Evolutionary conservation across 30 jellyfish, hydroid and myxozoan species (phyloP).

Genomic region (Nemopilema nomurai): DNA sequence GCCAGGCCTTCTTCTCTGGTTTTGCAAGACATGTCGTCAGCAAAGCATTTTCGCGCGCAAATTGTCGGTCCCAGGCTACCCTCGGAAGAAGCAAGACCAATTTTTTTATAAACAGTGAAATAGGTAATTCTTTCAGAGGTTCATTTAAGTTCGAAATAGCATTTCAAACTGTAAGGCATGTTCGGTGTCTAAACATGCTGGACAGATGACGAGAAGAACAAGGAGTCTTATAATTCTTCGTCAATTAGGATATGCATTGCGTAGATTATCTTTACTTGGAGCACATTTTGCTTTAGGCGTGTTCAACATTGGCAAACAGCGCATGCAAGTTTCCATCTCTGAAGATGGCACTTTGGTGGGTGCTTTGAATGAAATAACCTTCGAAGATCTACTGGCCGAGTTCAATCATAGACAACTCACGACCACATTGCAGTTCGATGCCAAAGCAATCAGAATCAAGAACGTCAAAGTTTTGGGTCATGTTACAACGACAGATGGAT

Average conservation of each 20-base stretch:
- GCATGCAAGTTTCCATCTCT: constrained; percentile 21
- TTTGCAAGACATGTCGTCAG: background rate
- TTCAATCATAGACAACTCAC: constrained; percentile 43
- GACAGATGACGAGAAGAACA: too few species aligned
- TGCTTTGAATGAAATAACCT: constrained; percentile 13
- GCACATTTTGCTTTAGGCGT: too few species aligned
- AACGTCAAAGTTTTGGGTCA: constrained; percentile 69
- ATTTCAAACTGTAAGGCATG: too few species aligned
- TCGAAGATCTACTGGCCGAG: constrained; percentile 70
- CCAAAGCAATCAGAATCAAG: constrained; percentile 55
- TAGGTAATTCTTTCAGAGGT: too few species aligned
- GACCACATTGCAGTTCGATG: constrained; percentile 60
- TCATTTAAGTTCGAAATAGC: too few species aligned
- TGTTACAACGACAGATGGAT: constrained; percentile 52
- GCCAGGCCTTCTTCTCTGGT: background rate
- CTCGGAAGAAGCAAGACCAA: background rate
- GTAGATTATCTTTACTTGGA: too few species aligned
- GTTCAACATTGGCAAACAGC: constrained; percentile 8
- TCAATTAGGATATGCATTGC: too few species aligned
- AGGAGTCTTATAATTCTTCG: too few species aligned
- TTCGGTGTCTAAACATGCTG: too few species aligned
- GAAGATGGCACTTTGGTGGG: constrained; percentile 52
- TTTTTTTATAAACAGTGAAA: too few species aligned
- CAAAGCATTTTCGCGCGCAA: background rate
- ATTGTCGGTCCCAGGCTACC: background rate